These are phyloP conservation scores for Silurus asotus DNA, from an alignment of 2,113 vertebrate genomes.

Conservation along the genomic window DNA sequence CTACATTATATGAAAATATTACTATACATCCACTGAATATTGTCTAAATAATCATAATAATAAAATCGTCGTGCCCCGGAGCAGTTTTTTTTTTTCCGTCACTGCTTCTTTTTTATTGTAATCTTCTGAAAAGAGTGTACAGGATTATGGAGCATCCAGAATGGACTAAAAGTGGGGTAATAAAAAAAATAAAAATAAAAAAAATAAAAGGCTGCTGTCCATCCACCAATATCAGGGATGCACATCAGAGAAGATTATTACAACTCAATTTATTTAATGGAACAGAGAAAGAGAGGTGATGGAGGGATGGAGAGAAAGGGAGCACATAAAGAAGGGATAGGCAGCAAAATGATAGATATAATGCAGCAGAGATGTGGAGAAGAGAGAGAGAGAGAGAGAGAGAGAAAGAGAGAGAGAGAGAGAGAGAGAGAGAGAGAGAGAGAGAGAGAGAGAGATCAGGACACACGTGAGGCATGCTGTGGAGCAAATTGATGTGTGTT, in stretches of 20 bases:
- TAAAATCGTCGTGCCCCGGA: background rate
- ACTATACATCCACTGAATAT: background rate
- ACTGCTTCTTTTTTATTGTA: slow-evolving; percentile 51
- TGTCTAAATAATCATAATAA: background rate
- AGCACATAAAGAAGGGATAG: slow-evolving; percentile 57
- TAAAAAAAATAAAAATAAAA: slow-evolving; percentile 62
- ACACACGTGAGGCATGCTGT: slow-evolving; percentile 38
- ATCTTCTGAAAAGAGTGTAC: slow-evolving; percentile 69
- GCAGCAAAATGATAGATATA: slow-evolving; percentile 64
- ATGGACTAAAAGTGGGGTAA: slow-evolving; percentile 73
- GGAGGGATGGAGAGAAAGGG: slow-evolving; percentile 50
- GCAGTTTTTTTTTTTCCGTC: background rate
- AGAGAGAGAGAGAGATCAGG: slow-evolving; percentile 44
- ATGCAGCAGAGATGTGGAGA: slow-evolving; percentile 49
- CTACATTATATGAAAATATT: background rate
- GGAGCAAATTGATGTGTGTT: slow-evolving; percentile 31
- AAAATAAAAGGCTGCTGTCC: slow-evolving; percentile 57
- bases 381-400: slow-evolving; percentile 27
- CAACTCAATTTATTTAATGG: slow-evolving; percentile 81
- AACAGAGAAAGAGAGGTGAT: slow-evolving; percentile 65
- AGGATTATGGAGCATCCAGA: slow-evolving; percentile 70
- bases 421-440: slow-evolving; percentile 27
- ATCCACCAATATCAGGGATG: slow-evolving; percentile 71
- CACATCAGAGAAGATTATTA: slow-evolving; percentile 74
- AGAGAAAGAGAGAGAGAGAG: background rate